Percentiles rank a stretch among this genome's conserved stretches.
phyloP scores from a whole-genome alignment of 2,888 invertebrate species.

The Drosophila hawaiiensis region DNA sequence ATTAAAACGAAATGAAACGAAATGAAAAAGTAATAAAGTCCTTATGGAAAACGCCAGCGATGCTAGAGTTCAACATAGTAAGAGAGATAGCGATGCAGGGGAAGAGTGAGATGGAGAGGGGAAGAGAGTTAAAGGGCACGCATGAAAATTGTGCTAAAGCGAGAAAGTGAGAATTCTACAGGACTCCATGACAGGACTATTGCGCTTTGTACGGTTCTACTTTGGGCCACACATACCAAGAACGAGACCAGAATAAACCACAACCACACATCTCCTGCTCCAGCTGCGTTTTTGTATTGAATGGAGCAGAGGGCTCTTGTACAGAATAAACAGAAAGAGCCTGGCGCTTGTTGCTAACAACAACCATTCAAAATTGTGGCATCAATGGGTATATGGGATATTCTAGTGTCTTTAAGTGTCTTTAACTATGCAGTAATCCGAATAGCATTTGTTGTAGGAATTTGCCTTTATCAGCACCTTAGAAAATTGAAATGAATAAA shows the following conservation, averaged over 20 bases:
- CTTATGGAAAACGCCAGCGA: constrained; percentile 74
- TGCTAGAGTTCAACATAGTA: constrained; percentile 23
- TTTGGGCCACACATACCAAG: not conserved
- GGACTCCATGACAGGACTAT: constrained; percentile 15
- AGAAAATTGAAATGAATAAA: not conserved
- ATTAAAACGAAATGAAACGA: constrained; percentile 82
- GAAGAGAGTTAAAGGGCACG: not conserved
- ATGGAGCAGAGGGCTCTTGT: constrained; percentile 9
- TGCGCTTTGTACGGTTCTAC: not conserved
- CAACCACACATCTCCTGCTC: not conserved
- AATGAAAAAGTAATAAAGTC: constrained; percentile 83
- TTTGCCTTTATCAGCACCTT: not conserved
- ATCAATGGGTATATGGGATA: constrained; percentile 21
- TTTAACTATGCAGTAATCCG: not conserved
- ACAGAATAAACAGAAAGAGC: not conserved
- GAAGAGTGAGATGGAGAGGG: rapidly evolving
- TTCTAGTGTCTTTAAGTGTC: not conserved
- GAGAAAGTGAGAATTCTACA: constrained; percentile 34
- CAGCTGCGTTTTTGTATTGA: constrained; percentile 56
- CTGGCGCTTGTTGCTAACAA: constrained; percentile 35
- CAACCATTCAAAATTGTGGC: constrained; percentile 41
- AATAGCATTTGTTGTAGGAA: not conserved
- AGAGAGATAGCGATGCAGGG: not conserved
- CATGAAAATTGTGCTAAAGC: not conserved
- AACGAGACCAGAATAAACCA: not conserved